Base-by-base conservation (phyloP, 2,888 invertebrate species). In the Cremastinae sp. region DNA sequence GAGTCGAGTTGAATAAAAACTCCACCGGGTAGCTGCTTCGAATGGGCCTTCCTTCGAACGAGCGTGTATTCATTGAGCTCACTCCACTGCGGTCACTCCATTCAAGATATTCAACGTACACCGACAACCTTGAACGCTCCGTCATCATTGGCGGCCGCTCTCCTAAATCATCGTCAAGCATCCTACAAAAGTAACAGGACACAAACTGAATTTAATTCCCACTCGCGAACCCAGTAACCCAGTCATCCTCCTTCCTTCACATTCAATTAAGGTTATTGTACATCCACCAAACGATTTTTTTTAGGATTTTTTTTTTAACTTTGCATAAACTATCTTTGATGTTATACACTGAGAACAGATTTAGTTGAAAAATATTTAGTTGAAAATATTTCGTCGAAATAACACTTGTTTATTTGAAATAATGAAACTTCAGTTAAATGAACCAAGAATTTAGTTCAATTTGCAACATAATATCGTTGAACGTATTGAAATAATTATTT, bases 81-180 rank as follows among this genome's bases (percentile, higher is more conserved):
- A 38, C 49, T 71, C 61, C 10, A 53, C 72, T 51, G 43, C 18
- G 7, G 43, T 20, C 18, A 41, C 59, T 65, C 47, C 59, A 73
- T 73, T 69, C 12, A 73, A 18, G 51, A 72, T n/a, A n/a, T 38
- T 58, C 10, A 69, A 76, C 47, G 65, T n/a, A 20, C n/a, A 56
- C 58, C 47, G 8, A 69, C 61, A 76, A 65, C 73, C 73, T 76
- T 76, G 69, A 65, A 59, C 41, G 41, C 76, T 45, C 34, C 22
- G 28, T 64, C 54, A 38, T 73, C 69, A 73, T 65, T 76, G 64
- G 61, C 28, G 43, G 61, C 69, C 28, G 5, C 28, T 28, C 28
- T 28, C 69, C 69, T 43, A 49, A 76, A 70, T 73, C 64, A 73
- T 65, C 58, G 65, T 49, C 34, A 36, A 76, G 69, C 12, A 61